Percentiles rank a stretch among this genome's conserved stretches.
These are phyloP conservation scores for Gila orcuttii DNA, from an alignment of 2,113 vertebrate genomes.

Conservation along the genomic window DNA sequence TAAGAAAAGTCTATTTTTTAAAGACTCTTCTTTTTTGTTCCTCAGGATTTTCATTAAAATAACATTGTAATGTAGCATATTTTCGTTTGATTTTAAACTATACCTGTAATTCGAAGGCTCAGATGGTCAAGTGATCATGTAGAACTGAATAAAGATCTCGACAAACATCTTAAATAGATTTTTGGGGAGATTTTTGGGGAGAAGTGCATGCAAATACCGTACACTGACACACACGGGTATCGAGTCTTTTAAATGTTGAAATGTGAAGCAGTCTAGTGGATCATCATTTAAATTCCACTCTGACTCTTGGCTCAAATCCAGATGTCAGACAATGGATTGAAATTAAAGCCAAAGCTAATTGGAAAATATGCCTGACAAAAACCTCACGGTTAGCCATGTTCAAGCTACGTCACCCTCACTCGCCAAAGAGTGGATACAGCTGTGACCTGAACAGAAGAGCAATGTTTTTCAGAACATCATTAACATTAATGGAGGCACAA, in stretches of 20 bases:
- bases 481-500: conserved; percentile 28
- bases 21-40: not conserved
- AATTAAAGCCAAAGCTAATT: conserved; percentile 68
- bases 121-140: not conserved
- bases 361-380: conserved; percentile 61
- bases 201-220: not conserved
- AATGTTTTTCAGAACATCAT: conserved; percentile 36
- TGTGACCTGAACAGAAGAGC: conserved; percentile 41
- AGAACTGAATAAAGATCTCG: not conserved
- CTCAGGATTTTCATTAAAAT: not conserved
- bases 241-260: conserved; percentile 3
- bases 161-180: not conserved
- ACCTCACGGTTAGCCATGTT: conserved; percentile 63
- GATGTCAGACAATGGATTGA: conserved; percentile 63
- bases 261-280: conserved; percentile 33
- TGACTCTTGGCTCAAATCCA: conserved; percentile 63
- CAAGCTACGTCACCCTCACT: conserved; percentile 44
- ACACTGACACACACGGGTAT: not conserved
- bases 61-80: not conserved
- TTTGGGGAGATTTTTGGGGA: not conserved
- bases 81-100: not conserved
- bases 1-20: not conserved
- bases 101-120: not conserved
- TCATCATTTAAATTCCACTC: conserved; percentile 66
- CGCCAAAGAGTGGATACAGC: conserved; percentile 44